A percentile compares a stretch with the other conserved stretches of the same genome.
Conservation (phyloP, 2,797 vertebrate species). For the Mus spretus region DNA sequence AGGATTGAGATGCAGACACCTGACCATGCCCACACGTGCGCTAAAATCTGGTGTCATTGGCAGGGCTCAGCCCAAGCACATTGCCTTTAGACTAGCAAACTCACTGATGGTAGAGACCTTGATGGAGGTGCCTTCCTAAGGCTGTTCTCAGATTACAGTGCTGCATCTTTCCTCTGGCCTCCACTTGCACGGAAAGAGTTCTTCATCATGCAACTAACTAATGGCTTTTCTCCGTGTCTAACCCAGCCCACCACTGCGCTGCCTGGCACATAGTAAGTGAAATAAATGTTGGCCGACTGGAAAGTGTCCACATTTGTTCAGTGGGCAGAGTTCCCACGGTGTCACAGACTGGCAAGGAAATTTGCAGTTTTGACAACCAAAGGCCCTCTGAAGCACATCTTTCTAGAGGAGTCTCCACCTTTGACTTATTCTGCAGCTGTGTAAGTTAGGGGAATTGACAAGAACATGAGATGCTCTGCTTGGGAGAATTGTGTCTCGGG, state of each 20-base stretch:
- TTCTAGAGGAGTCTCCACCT: neutral
- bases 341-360: neutral
- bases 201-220: neutral
- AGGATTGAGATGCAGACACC: neutral
- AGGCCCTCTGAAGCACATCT: neutral
- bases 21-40: neutral
- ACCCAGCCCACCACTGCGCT: neutral
- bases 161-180: neutral
- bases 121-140: neutral
- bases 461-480: neutral
- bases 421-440: constrained; percentile 13
- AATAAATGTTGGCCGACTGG: neutral
- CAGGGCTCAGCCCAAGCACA: neutral
- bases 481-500: neutral
- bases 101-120: neutral
- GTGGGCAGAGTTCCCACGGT: neutral
- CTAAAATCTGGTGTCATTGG: neutral
- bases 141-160: neutral
- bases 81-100: neutral
- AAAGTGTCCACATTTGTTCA: neutral
- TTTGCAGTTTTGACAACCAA: neutral
- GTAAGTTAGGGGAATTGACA: neutral
- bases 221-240: neutral
- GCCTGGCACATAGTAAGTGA: neutral
- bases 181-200: neutral